Evolutionary conservation across 2,888 invertebrate species (phyloP).

Genomic region (Tachina grossa): DNA sequence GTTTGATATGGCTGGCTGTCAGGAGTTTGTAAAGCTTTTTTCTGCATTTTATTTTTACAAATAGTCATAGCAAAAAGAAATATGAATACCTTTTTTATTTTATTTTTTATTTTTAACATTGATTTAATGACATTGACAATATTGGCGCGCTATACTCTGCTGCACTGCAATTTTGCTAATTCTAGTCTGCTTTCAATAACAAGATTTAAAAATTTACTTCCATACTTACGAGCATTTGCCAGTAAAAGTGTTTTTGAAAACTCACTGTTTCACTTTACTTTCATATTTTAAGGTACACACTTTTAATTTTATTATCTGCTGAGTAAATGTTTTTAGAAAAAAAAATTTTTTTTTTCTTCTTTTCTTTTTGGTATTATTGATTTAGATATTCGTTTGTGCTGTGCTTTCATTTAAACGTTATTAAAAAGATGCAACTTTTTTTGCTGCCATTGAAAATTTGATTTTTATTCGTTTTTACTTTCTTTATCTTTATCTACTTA

Average conservation of each 20-base stretch:
- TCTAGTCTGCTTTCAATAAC: conserved; percentile 10
- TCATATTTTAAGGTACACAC: background rate
- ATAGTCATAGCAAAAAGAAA: conserved; percentile 31
- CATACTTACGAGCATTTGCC: conserved; percentile 12
- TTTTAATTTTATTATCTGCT: conserved; percentile 24
- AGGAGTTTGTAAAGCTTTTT: conserved; percentile 29
- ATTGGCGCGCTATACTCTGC: conserved; percentile 63
- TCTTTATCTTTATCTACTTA: conserved; percentile 73
- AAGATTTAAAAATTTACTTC: conserved; percentile 23
- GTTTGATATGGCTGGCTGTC: conserved; percentile 55
- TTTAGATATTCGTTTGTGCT: conserved; percentile 37
- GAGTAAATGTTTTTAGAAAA: background rate
- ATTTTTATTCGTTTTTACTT: conserved; percentile 60
- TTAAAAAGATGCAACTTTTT: conserved; percentile 46
- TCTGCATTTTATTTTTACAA: conserved; percentile 28
- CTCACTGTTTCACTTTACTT: background rate
- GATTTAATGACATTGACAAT: conserved; percentile 81
- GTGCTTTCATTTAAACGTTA: conserved; percentile 52
- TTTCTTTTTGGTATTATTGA: conserved; percentile 45
- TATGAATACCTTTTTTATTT: conserved; percentile 75
- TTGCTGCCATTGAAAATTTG: conserved; percentile 70
- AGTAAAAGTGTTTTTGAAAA: background rate
- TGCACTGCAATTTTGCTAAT: conserved; percentile 35
- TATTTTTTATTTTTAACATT: conserved; percentile 77
- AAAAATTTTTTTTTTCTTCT: background rate